Evolutionary conservation across 2,888 invertebrate genomes (phyloP).

Genomic region (Drosophila anomalata): DNA sequence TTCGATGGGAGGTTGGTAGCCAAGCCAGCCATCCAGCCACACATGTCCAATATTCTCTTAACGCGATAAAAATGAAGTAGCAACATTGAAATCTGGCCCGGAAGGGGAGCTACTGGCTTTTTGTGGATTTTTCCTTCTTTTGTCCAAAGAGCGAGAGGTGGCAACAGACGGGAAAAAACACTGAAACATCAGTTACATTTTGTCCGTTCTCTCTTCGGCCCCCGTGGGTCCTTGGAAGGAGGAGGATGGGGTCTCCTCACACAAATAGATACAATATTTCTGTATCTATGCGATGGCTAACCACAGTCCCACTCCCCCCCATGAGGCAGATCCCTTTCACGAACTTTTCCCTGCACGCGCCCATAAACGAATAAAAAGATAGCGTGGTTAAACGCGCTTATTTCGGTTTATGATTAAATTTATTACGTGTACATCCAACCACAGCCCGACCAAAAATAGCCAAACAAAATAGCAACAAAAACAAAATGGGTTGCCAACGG

Average conservation of each 20-base stretch:
- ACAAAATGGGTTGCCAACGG: conserved; percentile 25
- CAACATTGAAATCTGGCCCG: conserved; percentile 73
- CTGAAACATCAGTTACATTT: conserved; percentile 77
- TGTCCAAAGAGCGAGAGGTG: conserved; percentile 23
- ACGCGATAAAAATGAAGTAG: conserved; percentile 79
- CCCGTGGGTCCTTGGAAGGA: conserved; percentile 29
- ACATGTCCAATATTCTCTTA: conserved; percentile 80
- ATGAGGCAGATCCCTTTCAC: neutral
- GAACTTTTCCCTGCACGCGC: conserved; percentile 36
- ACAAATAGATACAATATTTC: conserved; percentile 27
- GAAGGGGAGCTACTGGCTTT: conserved; percentile 10
- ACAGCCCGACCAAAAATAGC: conserved; percentile 46
- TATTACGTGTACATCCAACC: conserved; percentile 76
- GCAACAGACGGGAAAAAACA: conserved; percentile 64
- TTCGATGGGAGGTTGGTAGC: neutral
- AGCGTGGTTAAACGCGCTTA: conserved; percentile 78
- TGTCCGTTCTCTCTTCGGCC: conserved; percentile 57
- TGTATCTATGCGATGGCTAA: conserved; percentile 58
- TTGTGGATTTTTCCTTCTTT: conserved; percentile 12
- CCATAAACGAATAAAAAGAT: conserved; percentile 63
- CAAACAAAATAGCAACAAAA: conserved; percentile 23
- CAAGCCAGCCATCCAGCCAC: conserved; percentile 40
- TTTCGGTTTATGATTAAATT: conserved; percentile 79
- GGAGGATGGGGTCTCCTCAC: neutral
- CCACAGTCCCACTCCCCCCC: neutral